Conservation (phyloP, 2,888 invertebrate genomes). For the Phytoseiulus persimilis region DNA sequence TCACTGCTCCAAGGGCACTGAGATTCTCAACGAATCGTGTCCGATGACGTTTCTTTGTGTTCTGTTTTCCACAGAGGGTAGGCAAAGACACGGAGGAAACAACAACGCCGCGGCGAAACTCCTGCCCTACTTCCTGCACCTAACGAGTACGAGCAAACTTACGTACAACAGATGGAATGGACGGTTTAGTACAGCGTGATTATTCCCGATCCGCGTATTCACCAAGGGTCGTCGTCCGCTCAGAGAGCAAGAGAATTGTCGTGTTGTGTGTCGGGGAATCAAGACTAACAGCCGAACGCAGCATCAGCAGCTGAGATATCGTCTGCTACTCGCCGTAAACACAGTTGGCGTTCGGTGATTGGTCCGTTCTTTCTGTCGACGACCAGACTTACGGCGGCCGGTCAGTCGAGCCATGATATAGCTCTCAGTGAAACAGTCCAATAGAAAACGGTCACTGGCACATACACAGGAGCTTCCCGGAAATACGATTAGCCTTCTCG, state of each 20-base stretch:
- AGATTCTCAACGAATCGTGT: not conserved
- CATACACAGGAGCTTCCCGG: too few relatives aligned
- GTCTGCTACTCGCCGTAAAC: conserved; percentile 21
- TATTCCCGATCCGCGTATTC: too few relatives aligned
- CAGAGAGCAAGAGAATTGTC: too few relatives aligned
- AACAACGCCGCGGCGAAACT: not conserved
- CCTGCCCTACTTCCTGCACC: not conserved
- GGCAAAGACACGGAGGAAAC: not conserved
- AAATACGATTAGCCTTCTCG: too few relatives aligned
- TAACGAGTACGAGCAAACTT: not conserved
- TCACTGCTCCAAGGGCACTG: not conserved
- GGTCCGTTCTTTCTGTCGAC: not conserved
- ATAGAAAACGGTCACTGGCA: too few relatives aligned
- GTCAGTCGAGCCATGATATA: too few relatives aligned
- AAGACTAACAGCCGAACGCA: not conserved
- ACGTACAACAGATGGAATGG: not conserved
- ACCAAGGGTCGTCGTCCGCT: too few relatives aligned
- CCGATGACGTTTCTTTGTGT: not conserved
- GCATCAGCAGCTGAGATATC: not conserved
- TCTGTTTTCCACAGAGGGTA: not conserved
- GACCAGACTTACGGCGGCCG: too few relatives aligned
- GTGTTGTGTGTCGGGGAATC: not conserved
- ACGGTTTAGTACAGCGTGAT: too few relatives aligned
- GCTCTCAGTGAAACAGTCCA: too few relatives aligned
- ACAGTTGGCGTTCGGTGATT: conserved; percentile 36